A percentile compares a stretch with the other conserved stretches of the same genome.
These are phyloP conservation scores for Lerema accius DNA, from an alignment of 1,140 invertebrate species.

Conservation along the genomic window DNA sequence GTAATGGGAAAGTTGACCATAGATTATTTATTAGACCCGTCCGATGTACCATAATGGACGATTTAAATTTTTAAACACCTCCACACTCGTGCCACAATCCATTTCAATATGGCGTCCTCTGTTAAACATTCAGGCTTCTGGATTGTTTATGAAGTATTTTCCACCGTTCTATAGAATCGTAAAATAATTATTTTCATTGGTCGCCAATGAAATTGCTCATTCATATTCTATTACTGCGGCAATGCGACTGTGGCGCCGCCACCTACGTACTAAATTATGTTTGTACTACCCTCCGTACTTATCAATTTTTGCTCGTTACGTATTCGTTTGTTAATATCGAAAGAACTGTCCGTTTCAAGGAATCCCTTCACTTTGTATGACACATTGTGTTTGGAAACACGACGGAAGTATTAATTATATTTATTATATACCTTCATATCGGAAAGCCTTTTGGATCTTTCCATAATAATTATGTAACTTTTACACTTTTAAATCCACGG, in stretches of 20 bases:
- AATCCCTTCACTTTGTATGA: too few relatives aligned
- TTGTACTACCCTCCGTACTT: not conserved
- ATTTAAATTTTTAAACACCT: constrained; percentile 47
- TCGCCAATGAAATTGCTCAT: constrained; percentile 23
- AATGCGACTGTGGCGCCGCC: constrained; percentile 8
- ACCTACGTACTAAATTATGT: constrained; percentile 6
- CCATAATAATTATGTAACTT: too few relatives aligned
- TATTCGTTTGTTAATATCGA: too few relatives aligned
- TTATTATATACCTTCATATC: too few relatives aligned
- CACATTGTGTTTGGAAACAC: too few relatives aligned
- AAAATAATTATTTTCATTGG: constrained; percentile 19
- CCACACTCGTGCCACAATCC: constrained; percentile 30
- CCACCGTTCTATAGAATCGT: constrained; percentile 27
- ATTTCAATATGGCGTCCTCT: constrained; percentile 36
- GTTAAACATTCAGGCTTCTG: constrained; percentile 37
- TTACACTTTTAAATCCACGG: too few relatives aligned
- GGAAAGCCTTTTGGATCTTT: too few relatives aligned
- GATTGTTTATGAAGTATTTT: constrained; percentile 32
- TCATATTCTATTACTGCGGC: constrained; percentile 14
- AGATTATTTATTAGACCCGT: constrained; percentile 49
- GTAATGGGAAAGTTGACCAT: constrained; percentile 35
- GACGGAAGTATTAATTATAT: too few relatives aligned
- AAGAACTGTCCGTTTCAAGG: too few relatives aligned
- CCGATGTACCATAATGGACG: constrained; percentile 36
- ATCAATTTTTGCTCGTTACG: too few relatives aligned